Base-by-base conservation (phyloP, 2,113 vertebrate genomes). In the Progne subis region DNA sequence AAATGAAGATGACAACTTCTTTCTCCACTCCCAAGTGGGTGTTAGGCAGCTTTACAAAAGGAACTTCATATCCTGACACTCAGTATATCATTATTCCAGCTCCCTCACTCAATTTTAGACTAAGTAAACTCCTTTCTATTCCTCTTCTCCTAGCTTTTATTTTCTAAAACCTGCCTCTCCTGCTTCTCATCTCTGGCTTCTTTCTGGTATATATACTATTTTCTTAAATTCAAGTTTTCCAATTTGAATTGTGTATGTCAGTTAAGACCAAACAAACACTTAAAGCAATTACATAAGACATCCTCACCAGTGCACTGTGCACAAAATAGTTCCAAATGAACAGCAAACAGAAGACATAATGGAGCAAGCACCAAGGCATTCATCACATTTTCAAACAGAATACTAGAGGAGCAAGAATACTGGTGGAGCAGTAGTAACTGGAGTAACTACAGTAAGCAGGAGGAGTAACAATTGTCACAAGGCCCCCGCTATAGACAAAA, bases 291-390 rank as follows among this genome's bases (percentile, higher is more conserved):
- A 94, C 49, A 32, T 71, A 83, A 92, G 52, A 81, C 34, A 68
- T 25, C 14, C 47, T 63, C 74, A 78, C 86, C 43, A 57, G 57
- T 69, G 72, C 65, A 87, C 50, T 12, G 39, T 71, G 78, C 57
- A 93, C 61, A 79, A 90, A 96, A 53, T 41, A 95, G 72, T 49
- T 93, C 70, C 49, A 91, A 92, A 91, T 69, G 59, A 93, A 57
- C 19, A 85, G 67, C 37, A 90, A 89, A 78, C 0, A 2, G 61
- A 34, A 41, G 37, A 68, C 25, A 81, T 43, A 88, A 84, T 4
- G 60, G 39, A 76, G 41, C 37, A 85, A 89, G 84, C 84, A 91
- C 64, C 53, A 72, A 79, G 65, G 88, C 78, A 91, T 82, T 85
- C 28, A 87, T 37, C 83, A 63, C 65, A 67, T 95, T 95, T 94